Evolutionary conservation across 2,113 vertebrate species (phyloP).

Genomic region (Danio rerio): GRCz12tu NC_133186.1:7706001-7706500

Average conservation of each 20-base stretch:
- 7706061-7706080: background rate
- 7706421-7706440: background rate
- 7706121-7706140: background rate
- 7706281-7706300: slow-evolving; percentile 74
- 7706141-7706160: slow-evolving; percentile 9
- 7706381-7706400: slow-evolving; percentile 72
- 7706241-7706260: slow-evolving; percentile 35
- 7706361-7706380: slow-evolving; percentile 72
- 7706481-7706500: background rate
- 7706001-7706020: background rate
- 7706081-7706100: background rate
- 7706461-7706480: background rate
- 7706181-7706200: slow-evolving; percentile 13
- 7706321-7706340: slow-evolving; percentile 67
- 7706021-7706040: background rate
- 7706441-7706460: background rate
- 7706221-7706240: slow-evolving; percentile 40
- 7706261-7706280: slow-evolving; percentile 38
- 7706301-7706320: slow-evolving; percentile 61
- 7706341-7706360: slow-evolving; percentile 70
- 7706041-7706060: background rate
- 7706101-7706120: slow-evolving; percentile 25
- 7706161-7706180: slow-evolving; percentile 16
- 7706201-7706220: background rate
- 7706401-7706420: slow-evolving; percentile 52